Evolutionary conservation across 2,888 invertebrate genomes (phyloP), one percentile per base, ranked within the genome.

Genomic region (Parnassius apollo): DNA sequence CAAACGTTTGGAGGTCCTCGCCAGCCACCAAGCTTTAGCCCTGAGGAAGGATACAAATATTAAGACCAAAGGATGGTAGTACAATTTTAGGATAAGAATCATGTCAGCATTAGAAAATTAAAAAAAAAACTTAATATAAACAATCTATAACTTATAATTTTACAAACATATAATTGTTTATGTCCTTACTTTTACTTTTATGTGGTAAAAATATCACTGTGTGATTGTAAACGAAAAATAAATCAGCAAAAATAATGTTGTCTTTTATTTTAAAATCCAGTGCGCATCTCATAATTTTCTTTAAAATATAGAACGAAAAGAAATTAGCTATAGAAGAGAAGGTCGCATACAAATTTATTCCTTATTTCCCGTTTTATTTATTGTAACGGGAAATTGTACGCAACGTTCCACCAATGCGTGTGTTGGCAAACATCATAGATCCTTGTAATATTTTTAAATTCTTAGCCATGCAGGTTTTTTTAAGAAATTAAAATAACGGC

Each of bases 11-110:
- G 80, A 60, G 86, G 82, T 48, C 85, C 90, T n/a, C 83, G 86
- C 22, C 88, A 88, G 58, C 90, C 88, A 2, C 88, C 91, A 0
- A 91, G 89, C 72, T 91, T 88, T 75, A 86, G 77, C 68, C 74
- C 83, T 52, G 82, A 89, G 66, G 89, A 89, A 72, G 91, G 91
- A 58, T 91, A 91, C 76, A 90, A 85, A 68, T 91, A 91, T 75
- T 91, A 42, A 80, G 78, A 71, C 77, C 78, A 81, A 86, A 86
- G 75, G 72, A 70, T 67, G 35, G 35, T 35, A 35, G 35, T 35
- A 35, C 35, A 35, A 35, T 35, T 35, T 4, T 35, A 86, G 75
- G 72, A 70, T 67, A 35, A 35, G 4, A 35, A 35, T 35, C 42
- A 60, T 35, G 51, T 71, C 72, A 66, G 68, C 67, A 65, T 69